Percentiles rank a stretch among this genome's conserved stretches.
phyloP scores from a whole-genome alignment of 2,113 vertebrate species.

The Bos indicus region DNA sequence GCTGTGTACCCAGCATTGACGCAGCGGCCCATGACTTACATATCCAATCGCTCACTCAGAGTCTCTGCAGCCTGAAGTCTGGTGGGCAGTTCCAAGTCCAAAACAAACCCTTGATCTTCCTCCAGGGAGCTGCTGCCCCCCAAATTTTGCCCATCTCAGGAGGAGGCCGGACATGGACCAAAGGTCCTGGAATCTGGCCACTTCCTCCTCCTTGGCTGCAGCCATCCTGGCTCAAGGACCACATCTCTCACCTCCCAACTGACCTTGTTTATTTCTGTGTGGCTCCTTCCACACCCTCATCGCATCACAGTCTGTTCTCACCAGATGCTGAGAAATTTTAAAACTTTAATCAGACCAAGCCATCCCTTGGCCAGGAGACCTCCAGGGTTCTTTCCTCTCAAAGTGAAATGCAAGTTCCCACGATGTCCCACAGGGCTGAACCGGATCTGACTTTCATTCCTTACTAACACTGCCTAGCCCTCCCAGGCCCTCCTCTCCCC shows the following conservation, averaged over 20 bases:
- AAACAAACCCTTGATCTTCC: rapidly evolving
- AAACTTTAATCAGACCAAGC: not conserved
- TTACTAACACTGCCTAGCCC: not conserved
- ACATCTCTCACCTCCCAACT: rapidly evolving
- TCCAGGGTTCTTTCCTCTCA: not conserved
- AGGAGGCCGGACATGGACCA: not conserved
- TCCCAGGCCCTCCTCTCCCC: not conserved
- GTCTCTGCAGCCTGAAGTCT: not conserved
- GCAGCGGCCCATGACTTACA: not conserved
- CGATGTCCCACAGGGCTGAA: rapidly evolving
- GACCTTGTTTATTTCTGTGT: rapidly evolving
- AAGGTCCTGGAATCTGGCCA: not conserved
- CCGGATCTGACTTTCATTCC: too few relatives aligned
- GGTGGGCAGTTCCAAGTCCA: not conserved
- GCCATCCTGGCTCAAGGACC: not conserved
- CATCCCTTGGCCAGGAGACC: not conserved
- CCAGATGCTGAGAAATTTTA: not conserved
- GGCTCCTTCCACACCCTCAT: rapidly evolving
- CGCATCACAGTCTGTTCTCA: not conserved
- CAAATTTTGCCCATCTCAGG: not conserved
- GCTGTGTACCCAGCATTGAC: not conserved
- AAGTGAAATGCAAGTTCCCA: not conserved
- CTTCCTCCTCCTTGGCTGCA: rapidly evolving
- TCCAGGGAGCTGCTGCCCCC: not conserved
- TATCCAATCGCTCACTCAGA: not conserved